Evolutionary conservation across 2,797 vertebrate genomes (phyloP), one percentile per base, ranked within the genome.

Genomic region (Smutsia gigantea): DNA sequence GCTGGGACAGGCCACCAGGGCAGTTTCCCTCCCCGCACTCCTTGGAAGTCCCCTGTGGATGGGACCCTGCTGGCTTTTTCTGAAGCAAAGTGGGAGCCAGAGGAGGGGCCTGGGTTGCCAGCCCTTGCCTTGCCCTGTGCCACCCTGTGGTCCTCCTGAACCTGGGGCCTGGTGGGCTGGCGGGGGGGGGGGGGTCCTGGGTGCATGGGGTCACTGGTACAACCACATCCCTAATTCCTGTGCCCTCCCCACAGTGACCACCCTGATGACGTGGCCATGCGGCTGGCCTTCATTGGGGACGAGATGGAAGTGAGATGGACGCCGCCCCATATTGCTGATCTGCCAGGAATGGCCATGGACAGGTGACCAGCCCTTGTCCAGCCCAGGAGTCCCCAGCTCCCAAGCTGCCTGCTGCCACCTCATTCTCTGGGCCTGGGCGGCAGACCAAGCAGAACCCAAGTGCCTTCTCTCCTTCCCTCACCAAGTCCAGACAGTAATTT

Each of bases 221-320:
- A 5, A 2, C 59, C 21, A 15, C 39, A 9, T 11, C 61, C 42
- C 51, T n/a, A 2, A 57, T 3, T 23, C 15, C 4, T 2, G 27
- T 51, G 57, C 61, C 23, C 23, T 23, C 31, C 19, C 14, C 13
- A 0, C 81, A 89, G 90, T 15, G 72, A 61, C 78, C 18, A 18
- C 55, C 85, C 53, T 4, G 34, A 95, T 4, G 57, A 57, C 7
- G n/a, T 95, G 90, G 99, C 99, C 79, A 98, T 46, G 27, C 99
- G 99, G 97, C 98, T 99, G 98, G 99, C 99, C 51, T 95, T 97
- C 39, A 99, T 99, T 0, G 99, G 99, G 34, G 99, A 99, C 61
- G 99, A 99, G 93, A 97, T 81, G 19, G 97, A 95, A 18, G 53
- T 72, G 85, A 78, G 90, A 13, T 71, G 86, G 90, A 42, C 7